These are phyloP conservation scores for Orthosia cruda DNA, from an alignment of 2,888 invertebrate genomes.

Conservation along the genomic window DNA sequence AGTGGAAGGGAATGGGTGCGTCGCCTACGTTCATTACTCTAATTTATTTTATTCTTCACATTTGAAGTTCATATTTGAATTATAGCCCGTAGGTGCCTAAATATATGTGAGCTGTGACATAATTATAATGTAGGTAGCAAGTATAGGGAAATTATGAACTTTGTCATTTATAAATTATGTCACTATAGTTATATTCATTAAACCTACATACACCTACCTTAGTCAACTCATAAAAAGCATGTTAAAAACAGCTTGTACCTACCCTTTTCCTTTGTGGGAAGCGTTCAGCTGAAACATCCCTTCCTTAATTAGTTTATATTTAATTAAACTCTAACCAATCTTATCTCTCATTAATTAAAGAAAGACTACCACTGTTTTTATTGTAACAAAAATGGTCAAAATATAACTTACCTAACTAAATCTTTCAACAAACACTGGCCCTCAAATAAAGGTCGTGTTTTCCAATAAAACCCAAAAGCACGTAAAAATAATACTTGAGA, in stretches of 20 bases:
- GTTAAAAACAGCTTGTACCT: neutral
- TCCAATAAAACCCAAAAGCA: constrained; percentile 10
- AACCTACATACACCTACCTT: neutral
- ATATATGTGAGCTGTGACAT: neutral
- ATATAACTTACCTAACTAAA: neutral
- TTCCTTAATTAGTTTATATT: neutral
- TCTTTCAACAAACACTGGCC: constrained; percentile 11
- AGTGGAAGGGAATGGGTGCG: constrained; percentile 1
- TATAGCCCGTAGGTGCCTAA: neutral
- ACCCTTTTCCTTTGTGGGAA: neutral
- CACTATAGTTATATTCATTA: no score
- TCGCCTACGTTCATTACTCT: constrained; percentile 5
- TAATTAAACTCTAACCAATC: neutral
- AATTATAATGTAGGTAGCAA: neutral
- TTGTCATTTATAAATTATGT: neutral
- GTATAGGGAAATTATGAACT: neutral
- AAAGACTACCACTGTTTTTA: no score
- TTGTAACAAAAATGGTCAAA: neutral
- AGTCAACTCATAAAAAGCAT: no score
- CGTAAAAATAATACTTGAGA: constrained; percentile 26
- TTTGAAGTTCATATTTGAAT: neutral
- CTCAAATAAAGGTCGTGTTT: neutral
- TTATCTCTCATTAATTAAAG: no score
- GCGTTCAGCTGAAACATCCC: constrained; percentile 1
- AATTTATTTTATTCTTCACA: neutral